Evolutionary conservation across 2,797 vertebrate genomes (phyloP).

Genomic region (Artibeus jamaicensis): DNA sequence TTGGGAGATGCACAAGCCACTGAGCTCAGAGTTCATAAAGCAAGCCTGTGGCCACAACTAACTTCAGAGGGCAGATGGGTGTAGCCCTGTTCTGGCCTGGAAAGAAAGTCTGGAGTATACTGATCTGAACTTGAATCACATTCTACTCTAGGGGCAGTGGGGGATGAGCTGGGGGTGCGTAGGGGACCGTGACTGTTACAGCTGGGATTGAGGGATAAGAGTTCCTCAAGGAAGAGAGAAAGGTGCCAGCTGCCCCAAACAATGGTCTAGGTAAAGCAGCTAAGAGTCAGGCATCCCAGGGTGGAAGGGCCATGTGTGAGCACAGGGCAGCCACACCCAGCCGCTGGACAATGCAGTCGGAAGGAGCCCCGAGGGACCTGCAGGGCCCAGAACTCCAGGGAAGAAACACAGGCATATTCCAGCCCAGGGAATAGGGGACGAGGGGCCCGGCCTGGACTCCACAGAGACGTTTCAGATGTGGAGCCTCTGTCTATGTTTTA

Average conservation of each 20-base stretch:
- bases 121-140: background rate
- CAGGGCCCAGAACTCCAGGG: background rate
- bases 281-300: background rate
- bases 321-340: background rate
- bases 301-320: background rate
- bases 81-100: background rate
- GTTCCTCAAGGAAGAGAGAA: background rate
- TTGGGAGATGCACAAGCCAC: background rate
- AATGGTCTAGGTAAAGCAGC: background rate
- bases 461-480: accelerated
- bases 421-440: accelerated
- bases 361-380: background rate
- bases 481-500: background rate
- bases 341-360: background rate
- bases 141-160: background rate
- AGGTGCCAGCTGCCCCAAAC: background rate
- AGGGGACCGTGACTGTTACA: background rate
- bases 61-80: background rate
- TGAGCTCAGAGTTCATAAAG: background rate
- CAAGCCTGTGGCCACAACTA: background rate
- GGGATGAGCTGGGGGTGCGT: background rate
- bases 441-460: background rate
- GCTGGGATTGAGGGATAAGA: background rate
- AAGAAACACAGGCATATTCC: background rate
- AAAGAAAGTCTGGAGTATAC: background rate